Base-by-base conservation (phyloP, 2,888 invertebrate species). In the Pandemis cinnamomeana region DNA sequence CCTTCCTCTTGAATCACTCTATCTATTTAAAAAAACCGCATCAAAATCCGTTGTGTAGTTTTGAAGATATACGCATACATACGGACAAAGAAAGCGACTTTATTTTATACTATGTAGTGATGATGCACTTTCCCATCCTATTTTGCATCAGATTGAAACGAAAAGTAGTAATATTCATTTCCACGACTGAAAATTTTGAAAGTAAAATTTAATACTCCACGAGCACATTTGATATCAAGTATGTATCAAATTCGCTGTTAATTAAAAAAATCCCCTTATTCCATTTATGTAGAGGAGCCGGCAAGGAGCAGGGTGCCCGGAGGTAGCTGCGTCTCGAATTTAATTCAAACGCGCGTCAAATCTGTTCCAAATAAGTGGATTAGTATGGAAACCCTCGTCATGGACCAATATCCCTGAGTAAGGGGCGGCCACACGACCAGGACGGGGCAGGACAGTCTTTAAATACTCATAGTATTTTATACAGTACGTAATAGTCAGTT, bases 351-450 rank as follows among this genome's bases (percentile, higher is more conserved):
- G 70, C 48, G 70, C 62, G 62, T 70, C 62, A 66, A 73, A 69
- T 73, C 42, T 73, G 41, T 48, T 69, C 60, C 44, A 73, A 69
- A 73, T 73, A 69, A 73, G 58, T 73, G 69, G 73, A 73, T 73
- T 73, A 69, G 42, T 58, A 46, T 68, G 73, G 63, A 51, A n/a
- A 73, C 69, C 69, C 69, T 73, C 64, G 73, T 69, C 69, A 69
- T 20, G 48, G 64, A 42, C 64, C 36, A 63, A 68, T 72, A 68
- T 64, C 48, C 68, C 36, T 68, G 48, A 46, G 55, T 63, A 46
- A 48, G 53, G n/a, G 44, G 51, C 8, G 20, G 27, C 67, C 67
- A 44, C 44, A 42, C 20, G 44, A 15, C 13, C 20, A 20, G 15
- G 8, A 15, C 48, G 11, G 10, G 41, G 41, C 44, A 15, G 46